These are phyloP conservation scores for Salticus scenicus DNA, from an alignment of 2,888 invertebrate species.

Conservation along the genomic window DNA sequence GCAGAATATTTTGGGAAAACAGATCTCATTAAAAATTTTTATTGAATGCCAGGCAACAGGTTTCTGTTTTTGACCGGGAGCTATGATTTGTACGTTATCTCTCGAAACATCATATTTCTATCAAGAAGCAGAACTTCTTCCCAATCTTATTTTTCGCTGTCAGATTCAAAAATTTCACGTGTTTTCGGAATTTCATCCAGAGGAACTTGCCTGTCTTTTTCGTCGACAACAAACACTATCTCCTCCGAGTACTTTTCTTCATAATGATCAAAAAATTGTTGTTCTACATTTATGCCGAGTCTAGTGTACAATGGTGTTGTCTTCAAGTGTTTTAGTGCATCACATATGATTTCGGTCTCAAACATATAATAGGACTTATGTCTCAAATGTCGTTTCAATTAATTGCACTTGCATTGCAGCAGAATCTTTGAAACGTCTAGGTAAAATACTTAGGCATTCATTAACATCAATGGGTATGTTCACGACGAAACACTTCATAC, in stretches of 20 bases:
- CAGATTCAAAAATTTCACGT: too few species aligned
- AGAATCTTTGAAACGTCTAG: neutral
- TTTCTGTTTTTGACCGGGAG: neutral
- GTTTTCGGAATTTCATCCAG: neutral
- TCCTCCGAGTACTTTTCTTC: neutral
- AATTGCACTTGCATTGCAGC: neutral
- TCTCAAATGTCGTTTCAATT: too few species aligned
- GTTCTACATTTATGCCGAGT: neutral
- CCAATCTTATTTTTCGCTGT: neutral
- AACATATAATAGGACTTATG: neutral
- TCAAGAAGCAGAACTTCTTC: too few species aligned
- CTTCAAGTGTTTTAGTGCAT: neutral
- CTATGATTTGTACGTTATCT: neutral
- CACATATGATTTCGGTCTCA: neutral
- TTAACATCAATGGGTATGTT: neutral
- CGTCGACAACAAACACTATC: neutral
- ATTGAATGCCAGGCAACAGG: neutral
- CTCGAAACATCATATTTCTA: neutral
- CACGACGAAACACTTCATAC: neutral
- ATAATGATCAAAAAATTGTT: neutral
- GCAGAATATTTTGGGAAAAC: neutral
- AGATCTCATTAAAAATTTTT: neutral
- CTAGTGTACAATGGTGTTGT: neutral
- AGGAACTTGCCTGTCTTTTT: too few species aligned
- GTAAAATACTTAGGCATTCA: too few species aligned